Evolutionary conservation across 2,113 vertebrate species (phyloP).

Genomic region (Daubentonia madagascariensis): DNA sequence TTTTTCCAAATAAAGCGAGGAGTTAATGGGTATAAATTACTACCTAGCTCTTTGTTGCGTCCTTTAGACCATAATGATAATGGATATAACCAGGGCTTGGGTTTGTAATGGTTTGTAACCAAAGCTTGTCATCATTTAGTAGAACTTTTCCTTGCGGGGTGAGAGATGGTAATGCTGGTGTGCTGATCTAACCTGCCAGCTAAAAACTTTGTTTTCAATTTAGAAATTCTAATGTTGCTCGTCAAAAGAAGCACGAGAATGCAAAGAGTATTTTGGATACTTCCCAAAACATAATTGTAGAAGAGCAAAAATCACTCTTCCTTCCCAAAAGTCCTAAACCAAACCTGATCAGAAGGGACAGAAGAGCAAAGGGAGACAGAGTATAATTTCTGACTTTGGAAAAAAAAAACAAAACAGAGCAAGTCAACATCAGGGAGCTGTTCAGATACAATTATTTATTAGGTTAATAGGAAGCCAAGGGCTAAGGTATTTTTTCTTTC

Average conservation of each 20-base stretch:
- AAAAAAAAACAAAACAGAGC: background rate
- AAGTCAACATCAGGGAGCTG: background rate
- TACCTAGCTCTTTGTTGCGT: background rate
- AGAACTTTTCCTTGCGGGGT: background rate
- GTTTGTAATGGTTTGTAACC: background rate
- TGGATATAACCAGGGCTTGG: background rate
- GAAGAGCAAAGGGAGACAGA: background rate
- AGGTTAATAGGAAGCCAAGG: background rate
- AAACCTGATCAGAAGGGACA: background rate
- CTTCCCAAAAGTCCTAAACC: background rate
- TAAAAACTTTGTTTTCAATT: background rate
- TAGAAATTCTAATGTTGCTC: conserved; percentile 14
- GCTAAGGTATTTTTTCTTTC: background rate
- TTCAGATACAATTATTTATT: background rate
- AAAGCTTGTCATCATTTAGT: background rate
- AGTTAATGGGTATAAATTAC: background rate
- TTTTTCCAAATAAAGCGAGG: background rate
- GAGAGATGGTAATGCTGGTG: background rate
- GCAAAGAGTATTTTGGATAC: background rate
- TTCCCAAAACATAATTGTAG: background rate
- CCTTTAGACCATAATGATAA: background rate
- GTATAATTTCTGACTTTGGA: background rate
- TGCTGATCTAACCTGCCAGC: background rate
- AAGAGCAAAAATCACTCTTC: background rate
- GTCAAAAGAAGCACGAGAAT: background rate